These are phyloP conservation scores for Molossus molossus DNA, from an alignment of 2,797 vertebrate species.

Conservation along the genomic window DNA sequence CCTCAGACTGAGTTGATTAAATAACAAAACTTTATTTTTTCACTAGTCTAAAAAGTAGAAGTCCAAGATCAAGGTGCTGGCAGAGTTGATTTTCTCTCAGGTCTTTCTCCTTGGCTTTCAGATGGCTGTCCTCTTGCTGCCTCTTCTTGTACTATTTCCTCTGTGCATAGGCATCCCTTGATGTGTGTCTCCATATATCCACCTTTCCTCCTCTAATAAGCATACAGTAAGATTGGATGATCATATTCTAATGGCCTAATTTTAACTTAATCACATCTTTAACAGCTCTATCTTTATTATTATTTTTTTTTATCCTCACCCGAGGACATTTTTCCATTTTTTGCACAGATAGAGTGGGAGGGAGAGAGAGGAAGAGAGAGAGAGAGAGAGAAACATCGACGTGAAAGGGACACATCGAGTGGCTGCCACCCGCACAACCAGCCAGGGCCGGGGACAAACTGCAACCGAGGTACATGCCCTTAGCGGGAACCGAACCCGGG, in stretches of 20 bases:
- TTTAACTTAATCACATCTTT: constrained; percentile 31
- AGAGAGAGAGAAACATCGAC: too few species aligned
- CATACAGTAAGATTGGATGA: not conserved
- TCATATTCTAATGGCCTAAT: not conserved
- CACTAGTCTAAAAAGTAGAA: not conserved
- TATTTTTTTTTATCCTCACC: too few species aligned
- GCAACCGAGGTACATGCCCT: too few species aligned
- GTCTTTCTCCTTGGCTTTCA: not conserved
- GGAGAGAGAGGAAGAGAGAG: too few species aligned
- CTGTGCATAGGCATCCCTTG: not conserved
- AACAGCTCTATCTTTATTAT: not conserved
- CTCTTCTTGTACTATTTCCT: not conserved
- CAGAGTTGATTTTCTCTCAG: not conserved
- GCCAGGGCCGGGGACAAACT: too few species aligned
- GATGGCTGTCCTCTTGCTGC: not conserved
- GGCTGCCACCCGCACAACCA: too few species aligned
- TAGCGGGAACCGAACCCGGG: too few species aligned
- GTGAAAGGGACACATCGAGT: too few species aligned
- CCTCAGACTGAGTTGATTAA: not conserved
- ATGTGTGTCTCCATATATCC: not conserved
- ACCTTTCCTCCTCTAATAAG: not conserved
- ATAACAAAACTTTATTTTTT: constrained; percentile 45
- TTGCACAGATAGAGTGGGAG: too few species aligned
- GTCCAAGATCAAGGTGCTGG: not conserved
- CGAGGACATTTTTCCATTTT: too few species aligned